These are phyloP conservation scores for Halcyon malimbica DNA, from an alignment of 2,113 vertebrate genomes.

Conservation along the genomic window DNA sequence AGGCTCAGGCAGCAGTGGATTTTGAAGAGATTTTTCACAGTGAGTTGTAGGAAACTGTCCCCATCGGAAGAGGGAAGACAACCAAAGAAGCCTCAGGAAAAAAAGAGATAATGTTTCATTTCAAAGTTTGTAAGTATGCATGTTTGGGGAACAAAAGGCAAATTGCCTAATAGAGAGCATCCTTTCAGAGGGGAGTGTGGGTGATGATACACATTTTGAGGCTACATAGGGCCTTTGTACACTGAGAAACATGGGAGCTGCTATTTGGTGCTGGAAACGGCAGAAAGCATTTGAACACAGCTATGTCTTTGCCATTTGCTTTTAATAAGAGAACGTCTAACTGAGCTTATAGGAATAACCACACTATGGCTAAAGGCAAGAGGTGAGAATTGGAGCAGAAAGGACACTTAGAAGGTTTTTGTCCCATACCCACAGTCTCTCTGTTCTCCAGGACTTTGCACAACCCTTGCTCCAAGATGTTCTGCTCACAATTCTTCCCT, in stretches of 20 bases:
- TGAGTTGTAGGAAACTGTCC: neutral
- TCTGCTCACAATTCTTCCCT: neutral
- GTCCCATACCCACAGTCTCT: neutral
- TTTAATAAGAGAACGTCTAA: neutral
- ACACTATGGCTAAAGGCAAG: neutral
- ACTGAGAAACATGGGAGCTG: neutral
- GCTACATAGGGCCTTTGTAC: neutral
- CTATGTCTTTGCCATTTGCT: neutral
- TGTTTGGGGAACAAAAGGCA: neutral
- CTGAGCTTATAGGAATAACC: neutral
- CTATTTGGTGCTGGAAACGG: neutral
- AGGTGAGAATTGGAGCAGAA: neutral
- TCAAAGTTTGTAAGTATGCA: neutral
- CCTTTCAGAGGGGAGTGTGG: accelerated
- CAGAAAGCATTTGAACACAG: neutral
- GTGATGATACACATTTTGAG: neutral
- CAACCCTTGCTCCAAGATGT: neutral
- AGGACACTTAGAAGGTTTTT: neutral
- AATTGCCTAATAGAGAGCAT: neutral
- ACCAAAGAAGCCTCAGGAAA: neutral
- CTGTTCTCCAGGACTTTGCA: neutral
- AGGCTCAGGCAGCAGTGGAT: neutral
- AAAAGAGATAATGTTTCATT: neutral
- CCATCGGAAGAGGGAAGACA: neutral
- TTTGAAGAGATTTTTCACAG: neutral